Base-by-base conservation (phyloP, 2,113 vertebrate species). In the Antechinus flavipes region DNA sequence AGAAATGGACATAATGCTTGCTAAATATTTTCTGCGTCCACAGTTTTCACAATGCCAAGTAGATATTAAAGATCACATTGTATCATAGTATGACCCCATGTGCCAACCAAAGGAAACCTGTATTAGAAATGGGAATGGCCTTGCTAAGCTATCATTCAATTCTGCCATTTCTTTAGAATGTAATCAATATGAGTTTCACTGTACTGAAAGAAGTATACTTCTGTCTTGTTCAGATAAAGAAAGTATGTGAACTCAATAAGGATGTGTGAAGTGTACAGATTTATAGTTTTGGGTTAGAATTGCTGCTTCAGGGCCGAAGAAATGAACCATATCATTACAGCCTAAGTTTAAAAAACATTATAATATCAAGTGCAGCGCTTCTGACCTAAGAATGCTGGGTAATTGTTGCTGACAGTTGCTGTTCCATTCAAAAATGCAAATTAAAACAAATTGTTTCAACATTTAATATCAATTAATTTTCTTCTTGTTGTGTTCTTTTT, bases 141-240 rank as follows among this genome's bases (percentile, higher is more conserved):
- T 55, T 89, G 30, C 27, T 95, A 47, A 30, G 30, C 93, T 90
- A 90, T 92, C 54, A 42, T 91, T 94, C 91, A 93, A 53, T 61
- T 24, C 23, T 35, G 94, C 54, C 42, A 76, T 54, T 90, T 52
- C 47, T 95, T 95, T 94, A 84, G 90, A 91, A 95, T 49, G 54
- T 54, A 54, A 97, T 96, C 93, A 96, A 94, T 93, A 94, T 76
- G 92, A 91, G 26, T 49, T 84, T 54, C 8, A 93, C 68, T 93
- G 42, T 94, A 95, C 89, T 95, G 90, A 94, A 96, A 95, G 94
- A 97, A 93, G 89, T 90, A 93, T 58, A 93, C 42, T 56, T 58
- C 24, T 47, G 16, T 61, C 58, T 61, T 94, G 90, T 93, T 47
- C 89, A 95, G 95, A 24, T 84, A 53, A 93, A 90, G 93, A 56